These are phyloP conservation scores for Andrena bucephala DNA, from an alignment of 2,888 invertebrate species.

Conservation along the genomic window DNA sequence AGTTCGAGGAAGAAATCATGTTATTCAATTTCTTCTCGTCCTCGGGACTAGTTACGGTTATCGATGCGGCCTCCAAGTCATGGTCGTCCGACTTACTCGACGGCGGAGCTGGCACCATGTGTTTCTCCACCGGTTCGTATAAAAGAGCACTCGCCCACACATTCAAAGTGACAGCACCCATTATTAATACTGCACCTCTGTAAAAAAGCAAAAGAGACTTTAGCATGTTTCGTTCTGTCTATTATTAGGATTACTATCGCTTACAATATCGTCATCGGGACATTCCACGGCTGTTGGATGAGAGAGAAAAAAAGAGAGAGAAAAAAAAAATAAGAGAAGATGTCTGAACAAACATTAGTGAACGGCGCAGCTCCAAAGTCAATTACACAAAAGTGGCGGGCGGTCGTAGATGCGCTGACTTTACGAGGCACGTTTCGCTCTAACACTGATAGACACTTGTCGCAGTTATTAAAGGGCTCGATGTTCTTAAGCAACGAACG, in stretches of 20 bases:
- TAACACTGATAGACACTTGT: not conserved
- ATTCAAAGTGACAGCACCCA: slow-evolving; percentile 93
- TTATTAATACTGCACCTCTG: slow-evolving; percentile 92
- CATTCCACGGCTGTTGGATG: slow-evolving; percentile 50
- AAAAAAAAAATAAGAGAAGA: slow-evolving; percentile 7
- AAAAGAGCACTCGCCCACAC: slow-evolving; percentile 94
- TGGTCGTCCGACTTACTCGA: slow-evolving; percentile 82
- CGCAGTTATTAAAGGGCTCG: not conserved
- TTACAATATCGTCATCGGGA: slow-evolving; percentile 59
- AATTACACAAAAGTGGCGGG: slow-evolving; percentile 15
- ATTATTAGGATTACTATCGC: slow-evolving; percentile 28
- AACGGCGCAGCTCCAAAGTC: not conserved
- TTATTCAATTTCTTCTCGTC: slow-evolving; percentile 76
- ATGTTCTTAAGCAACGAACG: not conserved
- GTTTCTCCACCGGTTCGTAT: slow-evolving; percentile 93
- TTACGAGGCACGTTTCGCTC: not conserved
- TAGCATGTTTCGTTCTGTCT: slow-evolving; percentile 38
- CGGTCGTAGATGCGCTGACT: slow-evolving; percentile 5
- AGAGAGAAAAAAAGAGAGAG: no score
- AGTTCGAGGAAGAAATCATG: slow-evolving; percentile 52
- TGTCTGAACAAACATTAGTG: slow-evolving; percentile 17
- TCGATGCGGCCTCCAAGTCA: slow-evolving; percentile 81
- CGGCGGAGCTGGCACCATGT: slow-evolving; percentile 87
- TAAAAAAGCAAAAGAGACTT: slow-evolving; percentile 72
- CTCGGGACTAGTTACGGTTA: slow-evolving; percentile 75